Conservation (phyloP, 92 coral and sea anemone genomes). For the Micromussa lordhowensis region DNA sequence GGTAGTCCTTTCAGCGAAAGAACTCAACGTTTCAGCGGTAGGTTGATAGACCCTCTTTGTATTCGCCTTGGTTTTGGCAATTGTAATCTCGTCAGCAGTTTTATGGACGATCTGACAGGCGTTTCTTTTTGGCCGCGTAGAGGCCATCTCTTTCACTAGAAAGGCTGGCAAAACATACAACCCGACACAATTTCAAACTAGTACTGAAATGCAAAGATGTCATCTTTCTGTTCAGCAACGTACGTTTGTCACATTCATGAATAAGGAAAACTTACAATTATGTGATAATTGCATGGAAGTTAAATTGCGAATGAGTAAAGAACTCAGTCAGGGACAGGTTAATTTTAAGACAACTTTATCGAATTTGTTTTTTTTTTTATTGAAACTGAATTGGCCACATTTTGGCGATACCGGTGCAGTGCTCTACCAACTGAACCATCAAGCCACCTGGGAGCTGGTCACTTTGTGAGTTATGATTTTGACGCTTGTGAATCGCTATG, state of each 20-base stretch:
- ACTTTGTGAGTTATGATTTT: too few relatives aligned
- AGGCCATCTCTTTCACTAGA: not conserved
- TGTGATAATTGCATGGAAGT: not conserved
- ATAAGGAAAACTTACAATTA: not conserved
- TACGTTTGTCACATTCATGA: not conserved
- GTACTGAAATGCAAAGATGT: not conserved
- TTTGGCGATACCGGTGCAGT: too few relatives aligned
- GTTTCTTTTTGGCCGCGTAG: not conserved
- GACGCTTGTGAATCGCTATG: too few relatives aligned
- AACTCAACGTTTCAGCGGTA: conserved; percentile 4
- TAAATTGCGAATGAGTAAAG: too few relatives aligned
- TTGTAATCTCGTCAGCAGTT: not conserved
- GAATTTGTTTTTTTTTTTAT: too few relatives aligned
- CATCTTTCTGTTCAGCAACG: not conserved
- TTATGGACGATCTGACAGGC: not conserved
- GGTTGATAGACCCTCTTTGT: not conserved
- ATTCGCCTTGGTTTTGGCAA: not conserved
- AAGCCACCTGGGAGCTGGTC: too few relatives aligned
- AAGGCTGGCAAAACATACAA: not conserved
- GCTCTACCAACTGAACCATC: too few relatives aligned
- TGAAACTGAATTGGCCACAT: too few relatives aligned
- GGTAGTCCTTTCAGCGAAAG: conserved; percentile 32
- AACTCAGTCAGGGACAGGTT: too few relatives aligned
- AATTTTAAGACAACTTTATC: too few relatives aligned
- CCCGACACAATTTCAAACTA: not conserved